Evolutionary conservation across 2,113 vertebrate genomes (phyloP), one percentile per base, ranked within the genome.

Genomic region (Lasiurus borealis): DNA sequence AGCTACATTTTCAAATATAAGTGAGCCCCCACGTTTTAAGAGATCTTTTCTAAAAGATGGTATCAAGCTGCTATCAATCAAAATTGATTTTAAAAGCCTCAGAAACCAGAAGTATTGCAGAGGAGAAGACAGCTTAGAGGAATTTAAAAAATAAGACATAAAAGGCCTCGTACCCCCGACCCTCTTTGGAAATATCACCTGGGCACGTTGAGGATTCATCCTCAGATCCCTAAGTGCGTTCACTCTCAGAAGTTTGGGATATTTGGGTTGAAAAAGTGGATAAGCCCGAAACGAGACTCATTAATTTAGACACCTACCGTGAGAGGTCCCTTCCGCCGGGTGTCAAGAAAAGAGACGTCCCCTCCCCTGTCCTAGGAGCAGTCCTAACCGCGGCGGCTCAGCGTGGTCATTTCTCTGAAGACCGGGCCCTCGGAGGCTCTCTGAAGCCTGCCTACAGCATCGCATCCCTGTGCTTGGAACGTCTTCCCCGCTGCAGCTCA

Each of bases 21-120:
- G 36, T 19, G 36, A 36, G 48, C 21, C 18, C n/a, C 36, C 36
- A 40, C 6, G 34, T 68, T 91, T 90, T 87, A 78, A 64, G 25
- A 64, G 18, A 19, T 34, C 10, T 75, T 52, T 85, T 21, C 73
- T 73, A 7, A 54, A 90, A 92, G 76, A 50, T 21, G 21, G 36
- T 75, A 90, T 75, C 25, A 36, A 66, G 44, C 80, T 73, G 71
- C 62, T 86, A 2, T 59, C 36, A 59, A 90, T 96, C 13, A 81
- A 93, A 90, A 86, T 57, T 57, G 66, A 85, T 72, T 90, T 87
- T 19, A 83, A 90, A 92, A 93, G 46, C 44, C 19, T 76, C 9
- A 66, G 62, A 31, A 19, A 94, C n/a, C 57, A 29, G 71, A 85
- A 91, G 64, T 64, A 86, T 4, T 31, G 6, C 7, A 12, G 4